Base-by-base conservation (phyloP, 2,888 invertebrate genomes). In the Subacronicta megacephala region DNA sequence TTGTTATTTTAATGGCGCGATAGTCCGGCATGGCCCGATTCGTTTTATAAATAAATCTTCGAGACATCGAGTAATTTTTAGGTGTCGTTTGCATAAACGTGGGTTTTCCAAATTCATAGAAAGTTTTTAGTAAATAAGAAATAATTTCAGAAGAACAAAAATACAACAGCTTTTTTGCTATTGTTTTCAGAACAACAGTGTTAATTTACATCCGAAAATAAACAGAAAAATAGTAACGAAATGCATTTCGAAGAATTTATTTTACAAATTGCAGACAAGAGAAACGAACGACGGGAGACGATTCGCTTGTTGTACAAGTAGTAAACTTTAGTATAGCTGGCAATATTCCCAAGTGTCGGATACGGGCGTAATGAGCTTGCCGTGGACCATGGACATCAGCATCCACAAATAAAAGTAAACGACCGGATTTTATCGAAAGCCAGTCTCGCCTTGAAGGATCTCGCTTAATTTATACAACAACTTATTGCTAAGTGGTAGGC, bases 381-480 rank as follows among this genome's bases (percentile, higher is more conserved):
- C 29, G 17, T 31, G 40, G 13, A 26, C 29, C 61, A 64, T 78
- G 68, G 79, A 72, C 78, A 80, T 76, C 69, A 68, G 62, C 56
- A 70, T 66, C 71, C 62, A 71, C 72, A 78, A 81, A 85, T 82
- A 83, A 82, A 82, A 80, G 75, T 81, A 80, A 75, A 74, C 68
- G 81, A 84, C 86, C 84, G 82, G 86, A 87, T 89, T 85, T 83
- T 76, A 84, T 81, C 80, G 81, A 84, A 81, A 81, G 80, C 81
- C 80, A 68, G 78, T 70, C 79, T 83, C 69, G 83, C 81, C 83
- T 85, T 85, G 83, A 76, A 82, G 72, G 79, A 81, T 78, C 81
- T 80, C 82, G 82, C 79, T 84, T 84, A 79, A 81, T 80, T 77
- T 79, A 82, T 82, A 81, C 78, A 63, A 77, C 71, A 78, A 79